phyloP scores from a whole-genome alignment of 2,797 vertebrate species.

The Leptodactylus fallax region DNA sequence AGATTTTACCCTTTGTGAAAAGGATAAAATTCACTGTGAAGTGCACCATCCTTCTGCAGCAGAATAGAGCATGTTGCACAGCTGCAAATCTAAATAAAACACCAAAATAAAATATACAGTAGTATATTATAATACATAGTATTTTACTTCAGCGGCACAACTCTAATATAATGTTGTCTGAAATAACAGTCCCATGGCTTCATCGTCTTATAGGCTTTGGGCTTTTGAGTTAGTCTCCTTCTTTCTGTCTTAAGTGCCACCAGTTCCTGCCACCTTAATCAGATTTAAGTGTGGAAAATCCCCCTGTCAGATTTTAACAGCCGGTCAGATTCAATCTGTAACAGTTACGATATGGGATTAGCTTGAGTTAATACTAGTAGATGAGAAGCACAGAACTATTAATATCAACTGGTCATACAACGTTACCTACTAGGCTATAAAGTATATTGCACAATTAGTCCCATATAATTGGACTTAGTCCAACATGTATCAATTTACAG shows the following conservation, averaged over 20 bases:
- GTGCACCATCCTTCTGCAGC: not conserved
- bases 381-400: constrained; percentile 29
- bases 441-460: not conserved
- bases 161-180: not conserved
- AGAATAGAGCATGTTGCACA: not conserved
- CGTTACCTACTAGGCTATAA: not conserved
- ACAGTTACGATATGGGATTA: constrained; percentile 78
- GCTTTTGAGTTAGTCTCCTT: constrained; percentile 61
- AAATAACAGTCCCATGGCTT: constrained; percentile 1
- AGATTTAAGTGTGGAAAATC: constrained; percentile 79
- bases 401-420: constrained; percentile 3
- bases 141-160: too few relatives aligned
- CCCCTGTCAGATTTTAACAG: constrained; percentile 81
- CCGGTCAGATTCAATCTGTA: constrained; percentile 83
- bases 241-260: constrained; percentile 74
- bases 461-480: not conserved
- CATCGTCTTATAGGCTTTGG: constrained; percentile 47
- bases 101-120: not conserved
- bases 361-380: not conserved
- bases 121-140: too few relatives aligned
- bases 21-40: too few relatives aligned
- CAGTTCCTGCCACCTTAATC: constrained; percentile 88
- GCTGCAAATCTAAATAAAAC: not conserved
- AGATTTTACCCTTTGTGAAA: too few relatives aligned
- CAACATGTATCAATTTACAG: not conserved